Evolutionary conservation across 2,888 invertebrate species (phyloP).

Genomic region (Acholoe squamosa): DNA sequence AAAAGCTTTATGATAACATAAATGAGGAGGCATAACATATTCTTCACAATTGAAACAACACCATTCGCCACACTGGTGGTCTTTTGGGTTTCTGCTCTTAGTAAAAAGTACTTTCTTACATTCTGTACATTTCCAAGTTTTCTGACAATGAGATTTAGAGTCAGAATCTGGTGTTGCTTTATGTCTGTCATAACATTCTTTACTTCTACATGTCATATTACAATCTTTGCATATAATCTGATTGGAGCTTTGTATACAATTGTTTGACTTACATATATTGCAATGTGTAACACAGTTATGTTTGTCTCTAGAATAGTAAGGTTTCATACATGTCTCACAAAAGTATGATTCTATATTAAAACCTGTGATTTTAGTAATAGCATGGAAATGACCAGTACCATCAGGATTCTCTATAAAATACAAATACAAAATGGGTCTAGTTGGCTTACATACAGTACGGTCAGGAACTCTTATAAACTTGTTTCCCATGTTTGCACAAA

Average conservation of each 20-base stretch:
- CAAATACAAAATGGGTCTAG: not conserved
- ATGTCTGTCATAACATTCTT: not conserved
- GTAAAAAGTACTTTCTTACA: not conserved
- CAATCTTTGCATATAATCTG: not conserved
- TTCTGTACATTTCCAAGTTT: not conserved
- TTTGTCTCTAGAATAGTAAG: not conserved
- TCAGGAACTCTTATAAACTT: not conserved
- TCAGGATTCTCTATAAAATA: not conserved
- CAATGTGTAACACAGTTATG: not conserved
- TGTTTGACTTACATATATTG: not conserved
- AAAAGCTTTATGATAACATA: not conserved
- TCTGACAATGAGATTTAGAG: not conserved
- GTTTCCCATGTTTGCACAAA: not conserved
- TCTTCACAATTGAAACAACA: not conserved
- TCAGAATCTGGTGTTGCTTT: not conserved
- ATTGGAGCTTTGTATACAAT: not conserved
- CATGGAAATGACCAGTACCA: not conserved
- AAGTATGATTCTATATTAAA: not conserved
- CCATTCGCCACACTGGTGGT: not conserved
- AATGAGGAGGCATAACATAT: not conserved
- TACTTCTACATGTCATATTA: not conserved
- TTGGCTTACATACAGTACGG: not conserved
- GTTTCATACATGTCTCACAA: conserved; percentile 20
- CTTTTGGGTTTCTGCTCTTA: not conserved
- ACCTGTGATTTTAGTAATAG: not conserved